Percentiles rank a stretch among this genome's conserved stretches.
Evolutionary conservation across 2,113 vertebrate species (phyloP).

Genomic region (Neotoma lepida): DNA sequence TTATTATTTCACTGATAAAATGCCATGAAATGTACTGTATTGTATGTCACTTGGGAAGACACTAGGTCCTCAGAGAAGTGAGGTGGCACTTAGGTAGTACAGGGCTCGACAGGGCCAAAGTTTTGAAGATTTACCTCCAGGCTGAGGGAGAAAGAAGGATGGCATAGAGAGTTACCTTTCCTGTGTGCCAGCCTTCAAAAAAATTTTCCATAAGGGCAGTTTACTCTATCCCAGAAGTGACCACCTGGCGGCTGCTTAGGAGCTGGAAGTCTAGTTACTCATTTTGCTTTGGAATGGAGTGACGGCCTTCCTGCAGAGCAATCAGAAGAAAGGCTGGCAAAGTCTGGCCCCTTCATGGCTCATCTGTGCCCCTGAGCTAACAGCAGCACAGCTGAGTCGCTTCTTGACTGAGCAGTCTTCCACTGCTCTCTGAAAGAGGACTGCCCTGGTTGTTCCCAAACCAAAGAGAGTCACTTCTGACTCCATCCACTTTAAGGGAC

Average conservation of each 20-base stretch:
- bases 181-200: background rate
- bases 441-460: constrained; percentile 34
- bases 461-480: constrained; percentile 72
- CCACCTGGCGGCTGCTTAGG: constrained; percentile 7
- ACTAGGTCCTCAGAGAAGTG: constrained; percentile 51
- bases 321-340: background rate
- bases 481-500: background rate
- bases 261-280: constrained; percentile 14
- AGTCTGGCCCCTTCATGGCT: background rate
- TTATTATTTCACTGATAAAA: constrained; percentile 49
- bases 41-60: constrained; percentile 51
- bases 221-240: background rate
- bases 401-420: background rate
- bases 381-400: background rate
- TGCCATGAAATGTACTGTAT: constrained; percentile 72
- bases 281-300: background rate
- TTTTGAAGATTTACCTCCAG: constrained; percentile 22
- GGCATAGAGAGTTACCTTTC: background rate
- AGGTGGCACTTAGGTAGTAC: background rate
- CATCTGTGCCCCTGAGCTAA: background rate
- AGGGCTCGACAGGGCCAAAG: background rate
- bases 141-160: background rate
- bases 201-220: background rate
- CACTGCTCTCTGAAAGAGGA: background rate
- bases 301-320: constrained; percentile 20